A percentile compares a stretch with the other conserved stretches of the same genome.
These are phyloP conservation scores for Acanthis flammea DNA, from an alignment of 2,797 vertebrate genomes.

Conservation along the genomic window DNA sequence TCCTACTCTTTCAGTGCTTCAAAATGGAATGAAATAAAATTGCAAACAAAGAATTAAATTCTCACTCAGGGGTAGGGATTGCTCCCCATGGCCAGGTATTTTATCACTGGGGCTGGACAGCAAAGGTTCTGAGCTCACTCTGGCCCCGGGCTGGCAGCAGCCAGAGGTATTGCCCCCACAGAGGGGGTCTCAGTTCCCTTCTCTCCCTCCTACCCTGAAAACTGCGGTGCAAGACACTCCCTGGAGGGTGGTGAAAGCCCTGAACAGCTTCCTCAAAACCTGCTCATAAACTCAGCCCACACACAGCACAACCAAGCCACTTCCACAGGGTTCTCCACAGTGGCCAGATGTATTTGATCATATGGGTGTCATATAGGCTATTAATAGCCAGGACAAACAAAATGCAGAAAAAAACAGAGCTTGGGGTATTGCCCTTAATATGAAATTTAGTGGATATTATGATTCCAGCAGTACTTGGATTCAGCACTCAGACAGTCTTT, in stretches of 20 bases:
- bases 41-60: background rate
- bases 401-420: background rate
- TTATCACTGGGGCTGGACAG: background rate
- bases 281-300: constrained; percentile 24
- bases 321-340: background rate
- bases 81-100: background rate
- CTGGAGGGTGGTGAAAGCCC: background rate
- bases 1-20: background rate
- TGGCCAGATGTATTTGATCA: constrained; percentile 8
- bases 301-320: background rate
- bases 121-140: background rate
- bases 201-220: background rate
- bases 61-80: background rate
- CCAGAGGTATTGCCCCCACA: background rate
- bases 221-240: background rate
- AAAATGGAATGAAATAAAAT: background rate
- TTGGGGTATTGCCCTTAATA: background rate
- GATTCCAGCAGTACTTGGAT: background rate
- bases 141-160: accelerated
- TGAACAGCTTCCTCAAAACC: background rate
- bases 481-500: background rate
- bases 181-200: background rate
- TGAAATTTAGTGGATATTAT: background rate
- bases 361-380: background rate
- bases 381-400: background rate